Evolutionary conservation across 2,113 vertebrate genomes (phyloP).

Genomic region (Psittacus erithacus): DNA sequence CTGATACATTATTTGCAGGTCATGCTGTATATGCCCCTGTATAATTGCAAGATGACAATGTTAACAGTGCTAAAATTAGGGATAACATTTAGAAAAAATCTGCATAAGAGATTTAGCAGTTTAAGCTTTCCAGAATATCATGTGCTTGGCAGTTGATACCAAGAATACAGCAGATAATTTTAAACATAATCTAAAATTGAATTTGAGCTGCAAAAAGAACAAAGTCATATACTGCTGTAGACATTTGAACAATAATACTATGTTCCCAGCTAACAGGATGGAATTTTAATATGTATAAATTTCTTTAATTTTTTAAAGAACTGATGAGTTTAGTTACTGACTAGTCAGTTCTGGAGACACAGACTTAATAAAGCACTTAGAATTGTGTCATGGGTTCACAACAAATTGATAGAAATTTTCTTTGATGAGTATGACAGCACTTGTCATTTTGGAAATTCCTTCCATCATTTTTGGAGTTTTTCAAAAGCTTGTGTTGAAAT

Average conservation of each 20-base stretch:
- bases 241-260: slow-evolving; percentile 11
- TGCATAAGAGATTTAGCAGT: background rate
- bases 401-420: background rate
- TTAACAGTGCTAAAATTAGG: slow-evolving; percentile 58
- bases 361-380: background rate
- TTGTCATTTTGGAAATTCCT: background rate
- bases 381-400: background rate
- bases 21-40: slow-evolving; percentile 57
- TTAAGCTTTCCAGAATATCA: slow-evolving; percentile 48
- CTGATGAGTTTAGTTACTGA: background rate
- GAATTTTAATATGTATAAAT: background rate
- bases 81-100: background rate
- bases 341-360: background rate
- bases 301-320: background rate
- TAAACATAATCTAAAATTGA: slow-evolving; percentile 44
- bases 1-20: slow-evolving; percentile 70
- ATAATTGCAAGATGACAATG: slow-evolving; percentile 52
- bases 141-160: slow-evolving; percentile 27
- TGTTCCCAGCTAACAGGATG: background rate
- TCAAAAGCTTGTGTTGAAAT: background rate
- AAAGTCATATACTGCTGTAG: slow-evolving; percentile 4
- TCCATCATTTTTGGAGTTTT: background rate
- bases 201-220: slow-evolving; percentile 46
- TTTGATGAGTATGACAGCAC: background rate
- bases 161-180: slow-evolving; percentile 44